phyloP scores from a whole-genome alignment of 2,113 vertebrate species.

The Rousettus leschenaultii region DNA sequence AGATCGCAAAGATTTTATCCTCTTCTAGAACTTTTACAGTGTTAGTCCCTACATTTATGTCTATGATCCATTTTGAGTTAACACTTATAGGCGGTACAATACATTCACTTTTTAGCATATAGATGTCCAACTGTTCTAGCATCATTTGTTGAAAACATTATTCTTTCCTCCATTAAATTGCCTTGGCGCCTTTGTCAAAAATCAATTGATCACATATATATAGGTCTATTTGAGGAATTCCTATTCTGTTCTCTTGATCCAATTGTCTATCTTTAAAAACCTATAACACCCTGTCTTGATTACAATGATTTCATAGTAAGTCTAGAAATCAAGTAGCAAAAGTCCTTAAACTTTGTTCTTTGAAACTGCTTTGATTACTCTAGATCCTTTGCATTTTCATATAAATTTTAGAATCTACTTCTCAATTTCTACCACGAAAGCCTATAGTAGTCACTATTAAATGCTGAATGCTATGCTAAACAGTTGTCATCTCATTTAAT shows the following conservation, averaged over 20 bases:
- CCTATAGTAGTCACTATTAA: not conserved
- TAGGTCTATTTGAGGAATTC: not conserved
- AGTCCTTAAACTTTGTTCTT: not conserved
- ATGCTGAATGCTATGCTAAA: not conserved
- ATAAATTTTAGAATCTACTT: not conserved
- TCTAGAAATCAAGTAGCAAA: not conserved
- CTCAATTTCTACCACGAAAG: not conserved
- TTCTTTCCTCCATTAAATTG: not conserved
- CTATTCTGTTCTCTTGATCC: not conserved
- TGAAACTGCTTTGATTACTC: not conserved
- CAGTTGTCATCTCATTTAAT: not conserved
- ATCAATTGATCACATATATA: not conserved
- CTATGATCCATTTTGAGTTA: not conserved
- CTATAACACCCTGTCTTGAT: not conserved
- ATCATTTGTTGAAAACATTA: not conserved
- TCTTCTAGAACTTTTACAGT: not conserved
- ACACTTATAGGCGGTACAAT: not conserved
- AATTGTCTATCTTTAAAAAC: not conserved
- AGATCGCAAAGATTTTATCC: not conserved
- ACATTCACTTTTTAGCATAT: not conserved
- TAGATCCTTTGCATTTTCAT: not conserved
- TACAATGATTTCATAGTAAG: not conserved
- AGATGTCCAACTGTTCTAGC: not conserved
- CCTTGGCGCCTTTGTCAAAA: not conserved
- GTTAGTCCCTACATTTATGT: not conserved